Percentiles rank a stretch among this genome's conserved stretches.
Conservation (phyloP, 2,888 invertebrate genomes). For the Cheilosia vernalis region DNA sequence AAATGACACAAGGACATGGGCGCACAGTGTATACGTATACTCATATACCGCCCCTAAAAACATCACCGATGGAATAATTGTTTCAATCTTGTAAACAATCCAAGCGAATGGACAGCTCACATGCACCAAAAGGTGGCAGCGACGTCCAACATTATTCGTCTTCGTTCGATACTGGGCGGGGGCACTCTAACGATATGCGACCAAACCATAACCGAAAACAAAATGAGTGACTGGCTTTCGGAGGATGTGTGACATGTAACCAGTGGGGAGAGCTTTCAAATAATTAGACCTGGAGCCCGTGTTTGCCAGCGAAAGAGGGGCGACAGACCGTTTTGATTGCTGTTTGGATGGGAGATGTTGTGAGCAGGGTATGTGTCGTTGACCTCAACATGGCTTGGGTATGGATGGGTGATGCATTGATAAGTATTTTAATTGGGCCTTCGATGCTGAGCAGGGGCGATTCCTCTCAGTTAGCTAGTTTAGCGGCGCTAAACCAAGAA, state of each 20-base stretch:
- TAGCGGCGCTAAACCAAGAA: too few species aligned
- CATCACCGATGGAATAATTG: conserved; percentile 66
- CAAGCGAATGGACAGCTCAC: conserved; percentile 32
- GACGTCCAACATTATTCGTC: conserved; percentile 10
- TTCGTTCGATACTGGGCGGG: too few species aligned
- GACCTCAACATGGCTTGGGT: conserved; percentile 29
- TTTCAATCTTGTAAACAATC: conserved; percentile 62
- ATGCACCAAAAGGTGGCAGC: conserved; percentile 51
- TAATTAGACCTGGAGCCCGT: conserved; percentile 47
- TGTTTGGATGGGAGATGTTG: conserved; percentile 19
- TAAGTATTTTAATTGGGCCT: conserved; percentile 51
- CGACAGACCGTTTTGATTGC: conserved; percentile 46
- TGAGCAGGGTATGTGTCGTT: conserved; percentile 10
- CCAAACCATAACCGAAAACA: conserved; percentile 54
- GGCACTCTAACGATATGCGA: conserved; percentile 21
- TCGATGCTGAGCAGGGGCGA: neutral
- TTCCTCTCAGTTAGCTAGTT: too few species aligned
- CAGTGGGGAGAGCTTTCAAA: conserved; percentile 56
- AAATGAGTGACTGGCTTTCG: conserved; percentile 52
- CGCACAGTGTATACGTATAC: neutral
- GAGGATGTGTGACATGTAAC: conserved; percentile 62
- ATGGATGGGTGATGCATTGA: neutral
- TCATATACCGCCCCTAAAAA: conserved; percentile 20
- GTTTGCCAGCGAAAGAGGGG: conserved; percentile 8
- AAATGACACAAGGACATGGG: conserved; percentile 40